phyloP scores from a whole-genome alignment of 2,113 vertebrate genomes.

The Caranx ignobilis region DNA sequence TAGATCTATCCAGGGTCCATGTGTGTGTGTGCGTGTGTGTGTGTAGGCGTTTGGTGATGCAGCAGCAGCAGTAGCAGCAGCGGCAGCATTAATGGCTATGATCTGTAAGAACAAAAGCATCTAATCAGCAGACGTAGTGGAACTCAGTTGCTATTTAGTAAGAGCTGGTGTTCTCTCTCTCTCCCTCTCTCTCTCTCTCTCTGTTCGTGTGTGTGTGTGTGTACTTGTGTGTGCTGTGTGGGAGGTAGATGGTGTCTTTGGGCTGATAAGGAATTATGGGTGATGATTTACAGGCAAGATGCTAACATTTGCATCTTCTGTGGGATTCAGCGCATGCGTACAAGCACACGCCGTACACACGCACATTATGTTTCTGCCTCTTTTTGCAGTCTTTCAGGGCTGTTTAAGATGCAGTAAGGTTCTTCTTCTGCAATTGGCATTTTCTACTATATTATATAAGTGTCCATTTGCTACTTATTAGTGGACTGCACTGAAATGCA shows the following conservation, averaged over 20 bases:
- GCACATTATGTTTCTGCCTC: slow-evolving; percentile 17
- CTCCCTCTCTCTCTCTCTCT: slow-evolving; percentile 3
- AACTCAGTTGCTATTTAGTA: slow-evolving; percentile 59
- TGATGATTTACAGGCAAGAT: slow-evolving; percentile 57
- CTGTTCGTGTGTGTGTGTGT: slow-evolving; percentile 18
- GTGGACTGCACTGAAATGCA: background rate
- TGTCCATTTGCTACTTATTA: background rate
- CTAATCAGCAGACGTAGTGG: slow-evolving; percentile 54
- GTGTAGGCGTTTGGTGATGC: slow-evolving; percentile 69
- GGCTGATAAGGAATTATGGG: slow-evolving; percentile 51
- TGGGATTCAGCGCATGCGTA: slow-evolving; percentile 7
- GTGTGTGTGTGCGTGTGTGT: slow-evolving; percentile 48
- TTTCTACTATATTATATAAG: background rate
- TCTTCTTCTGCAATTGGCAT: slow-evolving; percentile 6
- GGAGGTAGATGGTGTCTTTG: slow-evolving; percentile 25
- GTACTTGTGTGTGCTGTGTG: slow-evolving; percentile 16
- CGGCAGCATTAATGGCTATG: slow-evolving; percentile 81
- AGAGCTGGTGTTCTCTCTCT: slow-evolving; percentile 35
- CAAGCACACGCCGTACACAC: slow-evolving; percentile 4
- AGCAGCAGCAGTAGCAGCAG: slow-evolving; percentile 76
- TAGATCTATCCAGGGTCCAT: slow-evolving; percentile 67
- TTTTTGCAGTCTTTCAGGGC: slow-evolving; percentile 23
- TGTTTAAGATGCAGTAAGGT: slow-evolving; percentile 22
- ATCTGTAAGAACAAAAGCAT: slow-evolving; percentile 69
- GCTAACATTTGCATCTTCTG: slow-evolving; percentile 52